Base-by-base conservation (phyloP, 2,797 vertebrate genomes). In the Glossophaga mutica region DNA sequence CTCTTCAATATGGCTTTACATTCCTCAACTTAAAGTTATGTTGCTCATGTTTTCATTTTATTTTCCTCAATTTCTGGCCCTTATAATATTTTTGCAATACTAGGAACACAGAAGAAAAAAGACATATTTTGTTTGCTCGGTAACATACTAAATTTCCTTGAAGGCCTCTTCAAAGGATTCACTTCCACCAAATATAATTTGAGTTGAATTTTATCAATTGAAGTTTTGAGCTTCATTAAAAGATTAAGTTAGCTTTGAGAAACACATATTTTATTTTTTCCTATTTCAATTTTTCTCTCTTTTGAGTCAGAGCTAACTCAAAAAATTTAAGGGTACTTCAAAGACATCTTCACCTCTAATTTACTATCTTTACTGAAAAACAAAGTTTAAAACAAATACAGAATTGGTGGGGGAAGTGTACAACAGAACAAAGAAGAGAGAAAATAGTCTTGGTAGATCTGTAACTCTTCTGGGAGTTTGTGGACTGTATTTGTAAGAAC, bases 161-260 rank as follows among this genome's bases (percentile, higher is more conserved):
- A 96, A 90, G 50, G 1, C 50, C 19, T 87, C 90, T 96, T 96
- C 91, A 96, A 98, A 96, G 95, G 55, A 65, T 90, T 95, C 59
- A 16, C 42, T 92, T 67, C 32, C 21, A 88, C 34, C 22, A 78
- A 88, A 87, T 95, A 46, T 34, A 94, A 90, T 95, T 96, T 46
- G 73, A 71, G 21, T 90, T 90, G 77, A 95, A 85, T 95, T 96
- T 97, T 94, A 97, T 94, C 91, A 97, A 73, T 87, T 96, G 82
- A 97, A 71, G 50, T 81, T 94, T 90, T 83, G 73, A 84, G 44
- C 85, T 84, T 97, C 92, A 96, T 94, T 97, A 97, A 82, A 81
- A 97, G 82, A 94, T 94, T 92, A 91, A 70, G 57, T 96, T 97
- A 92, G 76, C 84, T 94, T 94, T 68, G 81, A 97, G 87, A 94